phyloP scores from a whole-genome alignment of 2,888 invertebrate genomes.

The Chironomus riparius region DNA sequence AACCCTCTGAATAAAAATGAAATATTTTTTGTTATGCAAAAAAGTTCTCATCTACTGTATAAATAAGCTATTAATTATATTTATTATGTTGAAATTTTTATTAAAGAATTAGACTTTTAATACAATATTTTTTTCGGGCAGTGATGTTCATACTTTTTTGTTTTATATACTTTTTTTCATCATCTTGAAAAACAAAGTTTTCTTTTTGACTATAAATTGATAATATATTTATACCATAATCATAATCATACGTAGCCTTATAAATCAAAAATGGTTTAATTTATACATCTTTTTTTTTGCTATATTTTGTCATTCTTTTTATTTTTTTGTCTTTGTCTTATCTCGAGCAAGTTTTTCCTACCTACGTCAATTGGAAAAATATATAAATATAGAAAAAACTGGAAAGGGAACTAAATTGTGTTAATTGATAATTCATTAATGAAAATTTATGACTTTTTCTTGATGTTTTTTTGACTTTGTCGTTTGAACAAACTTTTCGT shows the following conservation, averaged over 20 bases:
- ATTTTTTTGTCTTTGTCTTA: not conserved
- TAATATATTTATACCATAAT: not conserved
- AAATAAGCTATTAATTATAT: slow-evolving; percentile 2
- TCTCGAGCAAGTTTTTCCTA: not conserved
- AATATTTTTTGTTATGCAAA: not conserved
- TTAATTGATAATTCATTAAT: no score
- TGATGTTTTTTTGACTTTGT: no score
- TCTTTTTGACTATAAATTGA: not conserved
- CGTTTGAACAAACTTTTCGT: no score
- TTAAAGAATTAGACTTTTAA: slow-evolving; percentile 20
- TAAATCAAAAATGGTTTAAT: not conserved
- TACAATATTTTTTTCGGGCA: slow-evolving; percentile 24
- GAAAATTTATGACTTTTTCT: no score
- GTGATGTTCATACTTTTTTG: slow-evolving; percentile 10
- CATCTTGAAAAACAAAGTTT: not conserved
- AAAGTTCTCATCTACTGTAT: not conserved
- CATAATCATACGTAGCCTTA: not conserved
- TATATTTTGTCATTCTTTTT: not conserved
- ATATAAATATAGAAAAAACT: no score
- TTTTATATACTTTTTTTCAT: not conserved
- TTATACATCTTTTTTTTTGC: not conserved
- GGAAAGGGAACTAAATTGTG: no score
- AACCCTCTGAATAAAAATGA: not conserved
- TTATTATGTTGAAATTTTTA: slow-evolving; percentile 7
- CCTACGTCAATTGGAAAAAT: not conserved